Base-by-base conservation (phyloP, 1,140 invertebrate genomes). In the Drosophila lacertosa region DNA sequence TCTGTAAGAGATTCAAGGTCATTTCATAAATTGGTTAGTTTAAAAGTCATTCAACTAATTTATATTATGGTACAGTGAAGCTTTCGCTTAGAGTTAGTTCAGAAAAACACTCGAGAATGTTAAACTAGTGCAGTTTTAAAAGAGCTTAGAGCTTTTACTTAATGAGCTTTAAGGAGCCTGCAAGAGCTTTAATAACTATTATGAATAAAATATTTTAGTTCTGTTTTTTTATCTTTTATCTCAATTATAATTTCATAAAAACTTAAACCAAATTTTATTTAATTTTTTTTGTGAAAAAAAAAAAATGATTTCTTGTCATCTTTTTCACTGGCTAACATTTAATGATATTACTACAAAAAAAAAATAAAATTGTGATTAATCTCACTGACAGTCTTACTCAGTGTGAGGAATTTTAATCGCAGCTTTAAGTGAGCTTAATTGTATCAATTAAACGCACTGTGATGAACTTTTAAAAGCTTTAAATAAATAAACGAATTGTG, bases 1-100 rank as follows among this genome's bases (percentile, higher is more conserved):
- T 53, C 35, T 53, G 35, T 53, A 40, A 53, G 32, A 22, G 45
- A 24, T 60, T 44, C 18, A 58, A 66, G 54, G 63, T 48, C 45
- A 35, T 59, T 42, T 50, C 15, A 5, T 1, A 35, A 37, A 53
- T 37, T 53, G 11, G 18, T 16, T 20, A n/a, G 42, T 20, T 45
- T 32, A 1, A 20, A 16, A 42, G 39, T 33, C 60, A 54, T 40
- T 54, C 39, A 45, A 63, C 47, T 42, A 18, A 3, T 6, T 20
- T 24, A 45, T 9, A 9, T 6, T 5, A 42, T 26, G 11, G 18
- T 29, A 13, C 13, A 55, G 13, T 20, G 20, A 54, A 24, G 16
- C 20, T n/a, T 24, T 9, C 0, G 26, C 1, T 18, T 0, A 18
- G 18, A 15, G 1, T n/a, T n/a, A n/a, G n/a, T n/a, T n/a, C n/a